These are phyloP conservation scores for Hormaphis cornu DNA, from an alignment of 1,140 invertebrate genomes.

Conservation along the genomic window DNA sequence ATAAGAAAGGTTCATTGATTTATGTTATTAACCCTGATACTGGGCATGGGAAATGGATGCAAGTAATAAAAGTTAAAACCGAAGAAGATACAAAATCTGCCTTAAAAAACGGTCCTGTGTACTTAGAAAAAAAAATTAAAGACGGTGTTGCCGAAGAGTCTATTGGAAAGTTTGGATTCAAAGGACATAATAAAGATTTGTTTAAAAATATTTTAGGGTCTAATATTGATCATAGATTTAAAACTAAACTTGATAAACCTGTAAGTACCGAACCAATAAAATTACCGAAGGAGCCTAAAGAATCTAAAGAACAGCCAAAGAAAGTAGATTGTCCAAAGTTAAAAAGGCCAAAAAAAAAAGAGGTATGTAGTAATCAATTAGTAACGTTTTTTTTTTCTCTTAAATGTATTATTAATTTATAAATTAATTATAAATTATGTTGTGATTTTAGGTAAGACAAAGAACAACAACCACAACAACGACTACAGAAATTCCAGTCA, in stretches of 20 bases:
- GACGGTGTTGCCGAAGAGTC: neutral
- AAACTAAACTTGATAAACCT: neutral
- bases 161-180: constrained; percentile 27
- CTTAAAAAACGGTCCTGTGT: neutral
- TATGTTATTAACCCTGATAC: constrained; percentile 37
- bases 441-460: neutral
- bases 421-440: neutral
- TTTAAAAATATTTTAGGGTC: neutral
- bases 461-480: constrained; percentile 1
- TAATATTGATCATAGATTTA: neutral
- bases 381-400: neutral
- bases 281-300: neutral
- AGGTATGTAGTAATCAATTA: neutral
- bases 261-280: too few species aligned
- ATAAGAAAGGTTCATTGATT: constrained; percentile 34
- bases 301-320: neutral
- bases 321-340: neutral
- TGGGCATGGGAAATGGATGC: constrained; percentile 37
- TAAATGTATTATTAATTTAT: neutral
- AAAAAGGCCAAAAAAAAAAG: neutral
- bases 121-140: constrained; percentile 17
- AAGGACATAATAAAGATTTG: neutral
- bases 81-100: neutral
- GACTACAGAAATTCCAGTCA: constrained; percentile 18
- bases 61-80: constrained; percentile 30